Conservation (phyloP, 1,140 invertebrate genomes). For the Eulimnadia texana region DNA sequence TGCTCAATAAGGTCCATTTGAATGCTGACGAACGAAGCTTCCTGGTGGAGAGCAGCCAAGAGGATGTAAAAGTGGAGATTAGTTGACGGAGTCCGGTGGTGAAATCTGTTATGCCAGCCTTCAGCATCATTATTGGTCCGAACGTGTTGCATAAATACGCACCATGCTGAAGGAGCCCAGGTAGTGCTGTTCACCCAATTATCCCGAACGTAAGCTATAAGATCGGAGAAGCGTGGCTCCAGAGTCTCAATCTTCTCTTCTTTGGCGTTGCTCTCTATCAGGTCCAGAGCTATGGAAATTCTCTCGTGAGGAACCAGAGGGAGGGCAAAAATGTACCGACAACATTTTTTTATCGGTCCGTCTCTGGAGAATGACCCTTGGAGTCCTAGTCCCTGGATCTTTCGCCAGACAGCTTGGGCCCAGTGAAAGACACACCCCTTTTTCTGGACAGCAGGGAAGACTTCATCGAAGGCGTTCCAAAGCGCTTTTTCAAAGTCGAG, state of each 20-base stretch:
- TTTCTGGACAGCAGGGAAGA: not conserved
- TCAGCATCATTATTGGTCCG: conserved; percentile 4
- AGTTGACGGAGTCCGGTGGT: not conserved
- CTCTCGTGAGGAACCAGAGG: not conserved
- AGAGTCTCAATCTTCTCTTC: not conserved
- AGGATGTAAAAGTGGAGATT: not conserved
- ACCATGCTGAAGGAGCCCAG: not conserved
- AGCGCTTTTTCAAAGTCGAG: not conserved
- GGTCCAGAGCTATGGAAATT: not conserved
- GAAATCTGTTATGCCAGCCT: not conserved
- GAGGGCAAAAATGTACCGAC: not conserved
- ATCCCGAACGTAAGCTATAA: not conserved
- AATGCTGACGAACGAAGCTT: not conserved
- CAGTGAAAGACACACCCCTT: not conserved
- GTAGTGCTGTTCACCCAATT: not conserved
- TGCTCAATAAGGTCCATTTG: not conserved
- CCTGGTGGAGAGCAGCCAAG: not conserved
- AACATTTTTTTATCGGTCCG: not conserved
- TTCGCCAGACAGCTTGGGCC: not conserved
- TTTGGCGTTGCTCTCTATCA: not conserved
- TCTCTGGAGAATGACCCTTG: not conserved
- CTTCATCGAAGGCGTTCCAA: not conserved
- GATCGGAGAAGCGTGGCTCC: not conserved
- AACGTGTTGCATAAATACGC: not conserved
- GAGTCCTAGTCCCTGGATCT: not conserved